Conservation (phyloP, 1,140 invertebrate genomes). For the Bombus pascuorum region DNA sequence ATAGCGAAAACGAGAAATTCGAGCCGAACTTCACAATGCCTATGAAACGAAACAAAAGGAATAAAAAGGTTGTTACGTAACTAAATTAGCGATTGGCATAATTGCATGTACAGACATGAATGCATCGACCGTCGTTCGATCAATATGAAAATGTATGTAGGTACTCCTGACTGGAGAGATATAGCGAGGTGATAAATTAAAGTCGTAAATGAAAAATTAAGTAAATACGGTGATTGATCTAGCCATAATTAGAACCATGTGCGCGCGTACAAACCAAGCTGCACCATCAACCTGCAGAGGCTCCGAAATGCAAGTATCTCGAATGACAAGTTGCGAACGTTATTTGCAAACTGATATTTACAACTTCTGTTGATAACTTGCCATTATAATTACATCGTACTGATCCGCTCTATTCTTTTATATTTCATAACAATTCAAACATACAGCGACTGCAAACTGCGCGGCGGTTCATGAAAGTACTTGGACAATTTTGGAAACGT, state of each 20-base stretch:
- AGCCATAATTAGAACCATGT: neutral
- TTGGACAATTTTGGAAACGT: too few species aligned
- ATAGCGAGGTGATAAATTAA: neutral
- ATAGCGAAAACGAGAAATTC: slow-evolving; percentile 50
- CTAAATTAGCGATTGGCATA: neutral
- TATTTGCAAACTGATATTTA: neutral
- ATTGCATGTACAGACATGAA: neutral
- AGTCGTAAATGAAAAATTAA: neutral
- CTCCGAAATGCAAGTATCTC: neutral
- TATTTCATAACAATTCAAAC: neutral
- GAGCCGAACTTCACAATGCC: slow-evolving; percentile 54
- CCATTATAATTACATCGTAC: neutral
- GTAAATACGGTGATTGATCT: neutral
- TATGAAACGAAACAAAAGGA: slow-evolving; percentile 8
- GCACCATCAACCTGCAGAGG: neutral
- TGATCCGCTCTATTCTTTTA: neutral
- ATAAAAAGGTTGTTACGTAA: neutral
- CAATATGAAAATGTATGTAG: neutral
- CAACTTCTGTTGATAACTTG: neutral
- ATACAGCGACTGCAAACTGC: too few species aligned
- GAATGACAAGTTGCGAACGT: neutral
- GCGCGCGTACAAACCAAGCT: too few species aligned
- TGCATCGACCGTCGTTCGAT: neutral
- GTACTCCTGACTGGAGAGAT: neutral
- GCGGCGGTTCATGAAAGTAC: too few species aligned